These are phyloP conservation scores for Psittacula cyanocephala DNA, from an alignment of 2,113 vertebrate genomes.

Conservation along the genomic window DNA sequence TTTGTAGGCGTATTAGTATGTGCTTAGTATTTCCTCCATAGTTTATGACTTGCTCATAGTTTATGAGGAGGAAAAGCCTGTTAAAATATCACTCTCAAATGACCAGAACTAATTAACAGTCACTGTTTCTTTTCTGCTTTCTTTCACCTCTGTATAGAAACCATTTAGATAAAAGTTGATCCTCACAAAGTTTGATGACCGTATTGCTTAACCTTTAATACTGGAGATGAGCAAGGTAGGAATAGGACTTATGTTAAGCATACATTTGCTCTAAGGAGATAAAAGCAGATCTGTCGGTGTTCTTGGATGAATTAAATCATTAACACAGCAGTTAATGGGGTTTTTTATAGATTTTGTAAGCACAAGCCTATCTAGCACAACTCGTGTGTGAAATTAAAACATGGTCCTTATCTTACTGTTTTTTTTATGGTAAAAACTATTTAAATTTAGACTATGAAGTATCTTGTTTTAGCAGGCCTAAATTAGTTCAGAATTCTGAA, in stretches of 20 bases:
- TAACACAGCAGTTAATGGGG: neutral
- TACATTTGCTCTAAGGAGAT: neutral
- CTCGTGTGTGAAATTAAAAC: neutral
- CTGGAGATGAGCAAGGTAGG: neutral
- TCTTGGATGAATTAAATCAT: neutral
- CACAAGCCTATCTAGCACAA: neutral
- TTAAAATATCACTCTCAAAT: neutral
- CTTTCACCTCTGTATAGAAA: neutral
- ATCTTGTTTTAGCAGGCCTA: neutral
- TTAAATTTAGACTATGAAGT: neutral
- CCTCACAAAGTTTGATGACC: neutral
- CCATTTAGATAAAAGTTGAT: neutral
- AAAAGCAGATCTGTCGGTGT: neutral
- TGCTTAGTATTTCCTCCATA: neutral
- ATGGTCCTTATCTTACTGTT: neutral
- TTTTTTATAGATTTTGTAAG: neutral
- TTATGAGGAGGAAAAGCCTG: neutral
- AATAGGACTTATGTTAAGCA: neutral
- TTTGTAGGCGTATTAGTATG: neutral
- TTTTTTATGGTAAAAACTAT: neutral
- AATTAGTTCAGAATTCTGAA: neutral
- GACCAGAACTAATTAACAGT: neutral
- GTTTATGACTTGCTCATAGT: neutral
- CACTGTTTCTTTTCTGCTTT: neutral
- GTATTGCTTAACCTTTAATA: neutral